A percentile compares a stretch with the other conserved stretches of the same genome.
phyloP scores from a whole-genome alignment of 2,888 invertebrate genomes.

The Drosophila subquinaria region DNA sequence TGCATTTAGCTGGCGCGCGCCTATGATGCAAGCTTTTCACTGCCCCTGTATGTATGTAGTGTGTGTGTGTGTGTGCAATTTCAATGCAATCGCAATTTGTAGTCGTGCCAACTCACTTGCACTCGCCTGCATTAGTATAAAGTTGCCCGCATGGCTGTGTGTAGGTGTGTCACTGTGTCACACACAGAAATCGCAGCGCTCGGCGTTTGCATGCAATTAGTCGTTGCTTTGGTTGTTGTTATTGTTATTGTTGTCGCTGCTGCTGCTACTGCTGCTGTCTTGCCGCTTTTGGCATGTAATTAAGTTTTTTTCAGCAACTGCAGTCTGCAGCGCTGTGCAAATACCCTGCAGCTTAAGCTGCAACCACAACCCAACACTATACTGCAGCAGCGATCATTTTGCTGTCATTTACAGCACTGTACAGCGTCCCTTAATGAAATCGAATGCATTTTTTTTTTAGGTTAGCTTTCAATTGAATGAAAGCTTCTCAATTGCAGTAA shows the following conservation, averaged over 20 bases:
- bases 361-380: slow-evolving; percentile 28
- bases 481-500: slow-evolving; percentile 7
- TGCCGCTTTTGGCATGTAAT: slow-evolving; percentile 51
- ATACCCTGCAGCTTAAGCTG: slow-evolving; percentile 47
- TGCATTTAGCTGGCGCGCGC: slow-evolving; percentile 52
- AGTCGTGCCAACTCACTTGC: slow-evolving; percentile 59
- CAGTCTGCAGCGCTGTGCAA: slow-evolving; percentile 60
- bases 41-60: slow-evolving; percentile 14
- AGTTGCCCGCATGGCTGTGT: slow-evolving; percentile 25
- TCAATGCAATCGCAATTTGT: slow-evolving; percentile 66
- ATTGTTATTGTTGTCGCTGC: slow-evolving; percentile 10
- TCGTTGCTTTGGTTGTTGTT: slow-evolving; percentile 26
- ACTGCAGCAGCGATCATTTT: slow-evolving; percentile 23
- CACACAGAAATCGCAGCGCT: slow-evolving; percentile 57
- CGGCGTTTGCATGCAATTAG: slow-evolving; percentile 59
- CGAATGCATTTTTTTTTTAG: no score
- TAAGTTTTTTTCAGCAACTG: slow-evolving; percentile 62
- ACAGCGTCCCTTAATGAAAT: background rate
- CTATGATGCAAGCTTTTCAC: slow-evolving; percentile 77
- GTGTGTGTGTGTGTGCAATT: slow-evolving; percentile 37
- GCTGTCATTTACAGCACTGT: slow-evolving; percentile 34
- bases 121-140: slow-evolving; percentile 30
- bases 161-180: slow-evolving; percentile 80
- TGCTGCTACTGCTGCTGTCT: slow-evolving; percentile 15
- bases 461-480: no score